A percentile compares a stretch with the other conserved stretches of the same genome.
Conservation (phyloP, 2,888 invertebrate genomes). For the Microctonus brassicae region DNA sequence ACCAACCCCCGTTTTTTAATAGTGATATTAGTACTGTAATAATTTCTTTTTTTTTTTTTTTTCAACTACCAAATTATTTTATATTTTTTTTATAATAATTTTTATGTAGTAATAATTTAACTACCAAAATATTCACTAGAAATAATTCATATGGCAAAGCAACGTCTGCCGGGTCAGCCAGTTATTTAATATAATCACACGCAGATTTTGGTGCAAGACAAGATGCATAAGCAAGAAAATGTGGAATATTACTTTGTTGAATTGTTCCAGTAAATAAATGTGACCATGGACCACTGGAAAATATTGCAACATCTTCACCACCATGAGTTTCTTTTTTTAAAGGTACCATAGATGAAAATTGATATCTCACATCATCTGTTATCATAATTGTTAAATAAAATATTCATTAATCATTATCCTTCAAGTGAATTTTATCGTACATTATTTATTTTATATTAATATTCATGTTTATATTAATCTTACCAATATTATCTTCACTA, state of each 20-base stretch:
- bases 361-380: conserved; percentile 54
- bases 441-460: too few species aligned
- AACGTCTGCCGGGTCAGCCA: not conserved
- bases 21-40: too few species aligned
- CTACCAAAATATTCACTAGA: too few species aligned
- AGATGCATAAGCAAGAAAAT: conserved; percentile 80
- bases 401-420: not conserved
- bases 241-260: conserved; percentile 85
- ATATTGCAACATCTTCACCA: conserved; percentile 85
- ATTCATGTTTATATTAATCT: conserved; percentile 39
- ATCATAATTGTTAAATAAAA: not conserved
- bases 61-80: too few species aligned
- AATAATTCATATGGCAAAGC: too few species aligned
- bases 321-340: conserved; percentile 79
- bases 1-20: too few species aligned
- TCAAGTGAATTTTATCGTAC: too few species aligned
- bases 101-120: too few species aligned
- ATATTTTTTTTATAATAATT: too few species aligned
- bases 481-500: conserved; percentile 60
- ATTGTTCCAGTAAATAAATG: conserved; percentile 85
- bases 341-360: conserved; percentile 75
- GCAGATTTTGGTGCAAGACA: conserved; percentile 74
- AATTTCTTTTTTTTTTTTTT: too few species aligned
- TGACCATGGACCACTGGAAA: conserved; percentile 83
- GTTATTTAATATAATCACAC: not conserved